Evolutionary conservation across 2,888 invertebrate species (phyloP).

Genomic region (Villa cingulata): DNA sequence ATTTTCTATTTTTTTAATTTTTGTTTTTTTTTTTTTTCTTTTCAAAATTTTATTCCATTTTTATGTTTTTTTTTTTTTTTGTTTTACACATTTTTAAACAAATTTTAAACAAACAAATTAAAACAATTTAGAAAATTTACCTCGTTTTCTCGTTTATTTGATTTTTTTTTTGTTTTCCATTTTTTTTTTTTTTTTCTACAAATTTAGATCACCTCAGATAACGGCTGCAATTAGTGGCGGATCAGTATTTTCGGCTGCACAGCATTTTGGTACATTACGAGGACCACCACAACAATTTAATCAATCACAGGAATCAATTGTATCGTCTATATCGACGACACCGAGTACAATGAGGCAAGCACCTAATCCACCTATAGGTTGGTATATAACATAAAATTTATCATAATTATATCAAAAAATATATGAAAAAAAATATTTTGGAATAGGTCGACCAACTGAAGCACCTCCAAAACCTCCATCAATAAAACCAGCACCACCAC

Average conservation of each 20-base stretch:
- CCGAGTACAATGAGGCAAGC: slow-evolving; percentile 21
- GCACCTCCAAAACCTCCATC: slow-evolving; percentile 30
- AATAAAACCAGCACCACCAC: slow-evolving; percentile 35
- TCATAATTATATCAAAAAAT: too few relatives aligned
- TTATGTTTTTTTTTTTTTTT: too few relatives aligned
- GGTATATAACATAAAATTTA: too few relatives aligned
- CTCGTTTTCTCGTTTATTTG: not conserved
- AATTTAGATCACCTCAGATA: slow-evolving; percentile 32
- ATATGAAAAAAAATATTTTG: not conserved
- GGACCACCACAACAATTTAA: slow-evolving; percentile 25
- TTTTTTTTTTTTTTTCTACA: not conserved
- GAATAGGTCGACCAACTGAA: slow-evolving; percentile 30
- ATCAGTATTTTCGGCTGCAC: slow-evolving; percentile 28
- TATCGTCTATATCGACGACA: slow-evolving; percentile 2
- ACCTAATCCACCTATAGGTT: slow-evolving; percentile 32
- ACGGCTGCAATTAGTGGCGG: slow-evolving; percentile 20
- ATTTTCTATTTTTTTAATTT: not conserved
- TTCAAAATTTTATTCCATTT: not conserved
- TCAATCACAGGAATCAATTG: slow-evolving; percentile 29
- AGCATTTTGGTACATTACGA: slow-evolving; percentile 34
- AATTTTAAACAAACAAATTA: too few relatives aligned
- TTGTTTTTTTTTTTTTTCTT: too few relatives aligned
- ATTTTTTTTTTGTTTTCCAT: not conserved
- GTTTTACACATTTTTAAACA: too few relatives aligned
- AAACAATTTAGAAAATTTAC: too few relatives aligned